Conservation (phyloP, 2,888 invertebrate species). For the Petrolisthes cinctipes region DNA sequence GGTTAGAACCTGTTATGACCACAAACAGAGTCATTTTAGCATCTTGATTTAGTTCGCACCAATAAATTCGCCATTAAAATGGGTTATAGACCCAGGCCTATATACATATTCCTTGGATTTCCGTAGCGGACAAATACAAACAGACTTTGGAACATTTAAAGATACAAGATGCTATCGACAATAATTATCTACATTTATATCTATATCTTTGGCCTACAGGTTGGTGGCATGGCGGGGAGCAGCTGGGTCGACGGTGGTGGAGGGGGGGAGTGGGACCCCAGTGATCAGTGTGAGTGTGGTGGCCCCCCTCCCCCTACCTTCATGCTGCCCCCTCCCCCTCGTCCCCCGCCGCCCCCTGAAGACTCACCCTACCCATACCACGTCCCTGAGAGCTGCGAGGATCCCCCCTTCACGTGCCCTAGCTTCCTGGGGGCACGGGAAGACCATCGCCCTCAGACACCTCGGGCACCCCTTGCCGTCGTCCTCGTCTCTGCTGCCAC, state of each 20-base stretch:
- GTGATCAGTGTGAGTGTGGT: slow-evolving; percentile 44
- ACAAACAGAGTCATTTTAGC: too few relatives aligned
- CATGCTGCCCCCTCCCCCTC: slow-evolving; percentile 43
- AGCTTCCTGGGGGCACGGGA: slow-evolving; percentile 48
- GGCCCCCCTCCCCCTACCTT: slow-evolving; percentile 46
- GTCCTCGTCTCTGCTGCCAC: slow-evolving; percentile 54
- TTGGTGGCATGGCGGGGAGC: slow-evolving; percentile 25
- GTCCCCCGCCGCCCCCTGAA: slow-evolving; percentile 36
- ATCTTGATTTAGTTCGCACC: too few relatives aligned
- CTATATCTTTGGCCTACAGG: background rate
- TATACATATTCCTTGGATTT: too few relatives aligned
- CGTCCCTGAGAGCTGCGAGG: background rate
- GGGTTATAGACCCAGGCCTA: too few relatives aligned
- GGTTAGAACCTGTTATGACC: too few relatives aligned
- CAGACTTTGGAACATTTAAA: too few relatives aligned
- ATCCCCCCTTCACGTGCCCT: slow-evolving; percentile 40
- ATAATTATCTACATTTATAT: too few relatives aligned
- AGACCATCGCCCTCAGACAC: slow-evolving; percentile 29
- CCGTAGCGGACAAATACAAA: too few relatives aligned
- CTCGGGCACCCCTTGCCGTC: slow-evolving; percentile 37
- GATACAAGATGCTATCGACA: too few relatives aligned
- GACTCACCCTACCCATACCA: background rate
- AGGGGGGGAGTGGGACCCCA: slow-evolving; percentile 46
- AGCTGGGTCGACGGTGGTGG: slow-evolving; percentile 38
- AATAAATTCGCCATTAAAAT: too few relatives aligned